Conservation (phyloP, 2,888 invertebrate species). For the Ferdinandea cuprea region DNA sequence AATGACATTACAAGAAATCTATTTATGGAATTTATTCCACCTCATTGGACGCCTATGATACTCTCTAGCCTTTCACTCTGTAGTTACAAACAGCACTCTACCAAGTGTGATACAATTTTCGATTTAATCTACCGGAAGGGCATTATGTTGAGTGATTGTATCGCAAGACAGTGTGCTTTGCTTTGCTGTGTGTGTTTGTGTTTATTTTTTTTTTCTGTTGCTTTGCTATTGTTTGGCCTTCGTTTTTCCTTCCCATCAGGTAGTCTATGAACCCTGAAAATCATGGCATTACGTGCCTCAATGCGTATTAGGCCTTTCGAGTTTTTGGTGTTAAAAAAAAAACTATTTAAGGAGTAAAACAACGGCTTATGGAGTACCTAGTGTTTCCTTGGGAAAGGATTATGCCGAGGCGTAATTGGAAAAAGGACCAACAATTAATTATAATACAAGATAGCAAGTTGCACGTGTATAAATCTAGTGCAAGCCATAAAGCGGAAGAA, state of each 20-base stretch:
- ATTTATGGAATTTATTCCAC: constrained; percentile 71
- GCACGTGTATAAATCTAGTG: constrained; percentile 22
- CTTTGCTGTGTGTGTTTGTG: constrained; percentile 5
- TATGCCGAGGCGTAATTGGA: not conserved
- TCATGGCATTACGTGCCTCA: constrained; percentile 57
- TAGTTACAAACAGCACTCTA: constrained; percentile 51
- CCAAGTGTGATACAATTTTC: constrained; percentile 70
- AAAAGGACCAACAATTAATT: constrained; percentile 29
- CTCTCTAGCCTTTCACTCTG: constrained; percentile 52
- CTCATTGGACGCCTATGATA: constrained; percentile 66
- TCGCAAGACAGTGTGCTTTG: constrained; percentile 50
- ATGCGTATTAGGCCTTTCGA: constrained; percentile 35
- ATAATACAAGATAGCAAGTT: constrained; percentile 19
- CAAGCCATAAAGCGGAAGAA: constrained; percentile 23
- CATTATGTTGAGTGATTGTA: constrained; percentile 73
- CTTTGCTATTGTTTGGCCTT: constrained; percentile 19
- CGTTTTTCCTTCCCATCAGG: constrained; percentile 48
- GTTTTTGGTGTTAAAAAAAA: constrained; percentile 16
- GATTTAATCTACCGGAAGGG: constrained; percentile 72
- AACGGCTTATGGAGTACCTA: not conserved
- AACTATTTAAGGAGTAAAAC: constrained; percentile 4
- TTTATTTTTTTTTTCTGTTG: constrained; percentile 4
- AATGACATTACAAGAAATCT: constrained; percentile 71
- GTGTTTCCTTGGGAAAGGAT: not conserved
- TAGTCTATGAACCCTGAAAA: constrained; percentile 55